Base-by-base conservation (phyloP, 2,888 invertebrate species). In the Meteorus colon region DNA sequence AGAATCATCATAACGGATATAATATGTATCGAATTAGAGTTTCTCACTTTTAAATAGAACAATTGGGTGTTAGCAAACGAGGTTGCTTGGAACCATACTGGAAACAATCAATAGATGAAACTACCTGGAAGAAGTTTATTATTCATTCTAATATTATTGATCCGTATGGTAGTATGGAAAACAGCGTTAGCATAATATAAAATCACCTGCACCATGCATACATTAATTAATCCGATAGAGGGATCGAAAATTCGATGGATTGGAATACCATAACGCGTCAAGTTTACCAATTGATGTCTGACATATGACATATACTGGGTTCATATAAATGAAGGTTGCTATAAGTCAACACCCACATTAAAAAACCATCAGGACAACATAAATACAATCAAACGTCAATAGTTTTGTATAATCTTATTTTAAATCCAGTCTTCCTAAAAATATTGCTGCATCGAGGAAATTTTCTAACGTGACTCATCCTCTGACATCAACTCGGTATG, bases 21-120 rank as follows among this genome's bases (percentile, higher is more conserved):
- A 34, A 1, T 34, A 24, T 24, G 24, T 24, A 6, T 34, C 34
- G 34, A 34, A 34, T 8, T 8, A 2, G 5, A 1, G 34, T 55
- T 55, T 16, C 6, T 55, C 1, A 6, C n/a, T 55, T 24, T 19
- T 55, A n/a, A 24, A 19, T n/a, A 14, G 6, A 16, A 19, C 3
- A 4, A n/a, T 55, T 24, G 2, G 0, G 12, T 19, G 19, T 16
- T 60, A 60, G 14, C 29, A 12, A 1, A 29, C n/a, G 1, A 16
- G 4, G 29, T 2, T 27, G 29, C 16, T n/a, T 62, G 14, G 29
- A 62, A 29, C 29, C 31, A 62, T 16, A 19, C 62, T 62, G 62
- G 62, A 62, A 62, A 16, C 62, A 41, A 65, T 65, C 65, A 65
- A 65, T 65, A 65, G 19, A 41, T 41, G 24, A 65, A 65, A 65